Evolutionary conservation across 1,140 invertebrate genomes (phyloP).

Genomic region (Diprion similis): DNA sequence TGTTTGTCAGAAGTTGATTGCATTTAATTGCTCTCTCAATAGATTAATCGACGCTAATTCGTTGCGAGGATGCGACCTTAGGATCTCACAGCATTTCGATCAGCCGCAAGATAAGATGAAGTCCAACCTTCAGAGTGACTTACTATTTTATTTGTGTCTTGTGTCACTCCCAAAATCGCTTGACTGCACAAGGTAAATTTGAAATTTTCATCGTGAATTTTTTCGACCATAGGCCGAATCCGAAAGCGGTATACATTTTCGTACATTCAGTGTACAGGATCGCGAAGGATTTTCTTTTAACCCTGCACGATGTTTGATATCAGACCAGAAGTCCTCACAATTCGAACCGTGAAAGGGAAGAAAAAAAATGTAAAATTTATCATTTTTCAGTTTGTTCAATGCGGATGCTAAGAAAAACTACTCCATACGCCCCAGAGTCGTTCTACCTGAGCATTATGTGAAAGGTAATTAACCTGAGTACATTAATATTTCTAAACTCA

Average conservation of each 20-base stretch:
- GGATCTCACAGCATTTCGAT: not conserved
- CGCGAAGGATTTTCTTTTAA: too few species aligned
- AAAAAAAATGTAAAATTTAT: not conserved
- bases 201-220: not conserved
- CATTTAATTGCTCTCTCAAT: conserved; percentile 5
- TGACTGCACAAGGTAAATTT: conserved; percentile 4
- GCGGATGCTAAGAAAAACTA: conserved; percentile 64
- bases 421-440: conserved; percentile 68
- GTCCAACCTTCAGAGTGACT: not conserved
- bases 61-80: not conserved
- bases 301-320: too few species aligned
- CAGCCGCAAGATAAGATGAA: not conserved
- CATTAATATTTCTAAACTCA: conserved; percentile 34
- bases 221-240: too few species aligned
- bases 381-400: conserved; percentile 58
- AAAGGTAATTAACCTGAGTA: conserved; percentile 66
- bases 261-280: too few species aligned
- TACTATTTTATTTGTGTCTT: not conserved
- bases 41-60: not conserved
- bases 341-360: too few species aligned
- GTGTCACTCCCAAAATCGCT: not conserved
- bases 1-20: conserved; percentile 1
- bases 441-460: conserved; percentile 73
- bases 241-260: too few species aligned
- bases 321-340: too few species aligned